Evolutionary conservation across 2,797 vertebrate genomes (phyloP).

Genomic region (Lagorchestes hirsutus): DNA sequence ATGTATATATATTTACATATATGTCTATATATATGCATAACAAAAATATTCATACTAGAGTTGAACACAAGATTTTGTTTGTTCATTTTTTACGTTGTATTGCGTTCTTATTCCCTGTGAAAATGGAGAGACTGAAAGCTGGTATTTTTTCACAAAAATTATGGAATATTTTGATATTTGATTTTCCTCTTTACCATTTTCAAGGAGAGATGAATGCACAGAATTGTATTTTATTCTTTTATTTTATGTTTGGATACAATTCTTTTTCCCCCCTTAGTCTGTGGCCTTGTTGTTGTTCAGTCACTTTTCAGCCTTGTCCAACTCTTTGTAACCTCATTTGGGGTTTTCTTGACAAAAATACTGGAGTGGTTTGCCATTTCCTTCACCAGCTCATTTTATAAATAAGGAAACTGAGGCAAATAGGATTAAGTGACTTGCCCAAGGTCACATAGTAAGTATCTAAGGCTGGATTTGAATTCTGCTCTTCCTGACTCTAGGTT

Average conservation of each 20-base stretch:
- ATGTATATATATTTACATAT: too few species aligned
- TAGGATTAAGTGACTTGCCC: background rate
- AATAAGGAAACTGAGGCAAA: background rate
- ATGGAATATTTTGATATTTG: slow-evolving; percentile 5
- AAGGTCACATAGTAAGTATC: background rate
- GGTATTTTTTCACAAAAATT: slow-evolving; percentile 31
- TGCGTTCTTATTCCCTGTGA: slow-evolving; percentile 27
- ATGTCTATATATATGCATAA: too few species aligned
- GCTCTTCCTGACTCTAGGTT: background rate
- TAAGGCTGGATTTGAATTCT: background rate
- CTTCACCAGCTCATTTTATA: background rate
- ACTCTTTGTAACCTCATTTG: background rate
- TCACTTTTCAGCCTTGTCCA: background rate
- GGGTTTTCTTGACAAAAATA: background rate
- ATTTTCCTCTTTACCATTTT: slow-evolving; percentile 54
- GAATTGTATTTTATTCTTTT: slow-evolving; percentile 42
- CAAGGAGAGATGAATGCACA: slow-evolving; percentile 32
- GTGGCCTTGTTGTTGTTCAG: background rate
- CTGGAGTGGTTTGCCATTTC: background rate
- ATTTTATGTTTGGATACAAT: background rate
- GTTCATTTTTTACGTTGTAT: background rate
- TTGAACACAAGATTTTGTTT: slow-evolving; percentile 20
- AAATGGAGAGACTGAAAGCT: slow-evolving; percentile 7
- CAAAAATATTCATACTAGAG: too few species aligned
- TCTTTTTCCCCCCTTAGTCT: background rate